phyloP scores from a whole-genome alignment of 2,888 invertebrate genomes.

The Ectemnius cavifrons region DNA sequence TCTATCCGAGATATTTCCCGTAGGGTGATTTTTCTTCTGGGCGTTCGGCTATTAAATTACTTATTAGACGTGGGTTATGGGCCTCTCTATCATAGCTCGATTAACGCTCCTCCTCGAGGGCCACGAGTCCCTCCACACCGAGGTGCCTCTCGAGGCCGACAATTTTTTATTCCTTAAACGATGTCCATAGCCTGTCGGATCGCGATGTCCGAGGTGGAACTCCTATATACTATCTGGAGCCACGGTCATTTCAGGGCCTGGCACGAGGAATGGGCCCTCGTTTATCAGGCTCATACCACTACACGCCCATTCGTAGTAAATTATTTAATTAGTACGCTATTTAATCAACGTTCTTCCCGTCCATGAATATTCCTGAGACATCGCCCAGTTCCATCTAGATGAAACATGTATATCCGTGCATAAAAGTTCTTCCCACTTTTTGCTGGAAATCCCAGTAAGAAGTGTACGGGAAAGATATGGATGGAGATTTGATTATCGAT shows the following conservation, averaged over 20 bases:
- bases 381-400: too few relatives aligned
- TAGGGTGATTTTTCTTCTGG: too few relatives aligned
- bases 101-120: too few relatives aligned
- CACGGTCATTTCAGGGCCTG: constrained; percentile 46
- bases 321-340: constrained; percentile 71
- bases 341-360: constrained; percentile 65
- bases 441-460: not conserved
- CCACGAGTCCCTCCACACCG: not conserved
- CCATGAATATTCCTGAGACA: not conserved
- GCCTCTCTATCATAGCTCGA: too few relatives aligned
- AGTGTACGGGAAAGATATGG: not conserved
- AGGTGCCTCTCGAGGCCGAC: constrained; percentile 25
- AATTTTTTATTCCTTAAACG: constrained; percentile 43
- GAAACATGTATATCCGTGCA: too few relatives aligned
- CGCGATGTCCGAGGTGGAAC: constrained; percentile 45
- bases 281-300: constrained; percentile 60
- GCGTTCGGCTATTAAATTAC: too few relatives aligned
- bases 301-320: constrained; percentile 62
- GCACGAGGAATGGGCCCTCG: constrained; percentile 53
- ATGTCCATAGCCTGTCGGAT: constrained; percentile 20
- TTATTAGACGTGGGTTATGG: too few relatives aligned
- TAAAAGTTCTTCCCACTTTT: not conserved
- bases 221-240: constrained; percentile 39
- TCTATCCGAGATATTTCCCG: too few relatives aligned
- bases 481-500: not conserved